Conservation (phyloP, 2,113 vertebrate genomes). For the Corythaeola cristata region DNA sequence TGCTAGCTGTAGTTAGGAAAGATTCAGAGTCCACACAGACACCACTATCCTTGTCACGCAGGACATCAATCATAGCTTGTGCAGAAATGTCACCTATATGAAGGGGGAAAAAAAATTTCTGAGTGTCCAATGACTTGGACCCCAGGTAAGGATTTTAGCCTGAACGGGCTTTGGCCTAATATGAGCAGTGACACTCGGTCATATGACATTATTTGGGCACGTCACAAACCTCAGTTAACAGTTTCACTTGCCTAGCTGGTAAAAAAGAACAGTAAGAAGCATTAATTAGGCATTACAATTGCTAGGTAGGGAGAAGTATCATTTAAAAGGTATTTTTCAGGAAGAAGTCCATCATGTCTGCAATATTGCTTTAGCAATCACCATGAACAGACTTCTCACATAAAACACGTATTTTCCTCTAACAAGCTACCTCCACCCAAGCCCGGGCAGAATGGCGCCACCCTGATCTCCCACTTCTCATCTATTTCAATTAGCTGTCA, state of each 20-base stretch:
- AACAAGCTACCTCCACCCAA: neutral
- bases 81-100: slow-evolving; percentile 74
- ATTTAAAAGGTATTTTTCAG: neutral
- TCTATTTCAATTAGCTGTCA: neutral
- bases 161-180: neutral
- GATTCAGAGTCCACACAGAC: slow-evolving; percentile 79
- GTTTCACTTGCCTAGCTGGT: neutral
- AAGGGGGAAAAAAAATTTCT: neutral
- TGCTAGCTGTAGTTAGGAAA: slow-evolving; percentile 81
- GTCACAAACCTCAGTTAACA: neutral
- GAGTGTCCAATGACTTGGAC: neutral
- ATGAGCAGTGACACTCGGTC: neutral
- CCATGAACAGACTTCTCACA: neutral
- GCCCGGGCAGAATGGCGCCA: neutral
- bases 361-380: neutral
- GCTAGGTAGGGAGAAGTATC: neutral
- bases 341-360: neutral
- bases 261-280: neutral
- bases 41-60: slow-evolving; percentile 78
- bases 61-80: slow-evolving; percentile 78
- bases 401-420: neutral
- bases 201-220: neutral
- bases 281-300: neutral
- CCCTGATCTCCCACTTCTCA: neutral
- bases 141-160: neutral